Conservation (phyloP, 1,140 invertebrate genomes). For the Drosophila melanica region DNA sequence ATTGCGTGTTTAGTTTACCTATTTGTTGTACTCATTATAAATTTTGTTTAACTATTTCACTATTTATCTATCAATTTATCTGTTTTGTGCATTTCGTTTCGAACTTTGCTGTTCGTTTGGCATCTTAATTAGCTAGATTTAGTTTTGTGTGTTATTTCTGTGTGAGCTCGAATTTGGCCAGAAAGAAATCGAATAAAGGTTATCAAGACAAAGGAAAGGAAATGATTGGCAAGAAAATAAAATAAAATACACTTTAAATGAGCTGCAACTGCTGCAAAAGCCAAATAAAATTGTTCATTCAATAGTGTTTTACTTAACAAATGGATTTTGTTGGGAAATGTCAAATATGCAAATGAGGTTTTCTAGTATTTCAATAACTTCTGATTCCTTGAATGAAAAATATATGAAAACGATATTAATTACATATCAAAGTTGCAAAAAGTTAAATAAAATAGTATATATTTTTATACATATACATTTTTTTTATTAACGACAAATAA, state of each 20-base stretch:
- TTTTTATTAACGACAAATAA: too few species aligned
- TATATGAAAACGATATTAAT: too few species aligned
- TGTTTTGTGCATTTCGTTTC: slow-evolving; percentile 40
- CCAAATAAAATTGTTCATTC: too few species aligned
- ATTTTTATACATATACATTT: too few species aligned
- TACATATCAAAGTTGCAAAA: too few species aligned
- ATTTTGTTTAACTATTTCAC: slow-evolving; percentile 20
- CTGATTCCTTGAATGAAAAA: too few species aligned
- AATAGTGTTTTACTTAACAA: too few species aligned
- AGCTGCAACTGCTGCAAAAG: slow-evolving; percentile 5
- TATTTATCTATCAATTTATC: slow-evolving; percentile 39
- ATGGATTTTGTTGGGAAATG: too few species aligned
- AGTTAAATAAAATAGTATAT: too few species aligned
- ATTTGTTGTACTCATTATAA: slow-evolving; percentile 35
- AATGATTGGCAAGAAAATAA: slow-evolving; percentile 17
- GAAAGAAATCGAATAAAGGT: background rate
- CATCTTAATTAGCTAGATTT: slow-evolving; percentile 35
- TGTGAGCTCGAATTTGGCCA: slow-evolving; percentile 14
- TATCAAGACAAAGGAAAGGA: background rate
- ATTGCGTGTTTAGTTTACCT: slow-evolving; percentile 46
- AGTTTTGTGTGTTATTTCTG: slow-evolving; percentile 21
- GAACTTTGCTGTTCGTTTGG: slow-evolving; percentile 14
- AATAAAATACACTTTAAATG: slow-evolving; percentile 18
- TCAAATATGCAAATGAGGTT: too few species aligned
- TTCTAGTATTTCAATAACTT: too few species aligned